phyloP scores from a whole-genome alignment of 2,113 vertebrate species.

The Pteropus alecto region DNA sequence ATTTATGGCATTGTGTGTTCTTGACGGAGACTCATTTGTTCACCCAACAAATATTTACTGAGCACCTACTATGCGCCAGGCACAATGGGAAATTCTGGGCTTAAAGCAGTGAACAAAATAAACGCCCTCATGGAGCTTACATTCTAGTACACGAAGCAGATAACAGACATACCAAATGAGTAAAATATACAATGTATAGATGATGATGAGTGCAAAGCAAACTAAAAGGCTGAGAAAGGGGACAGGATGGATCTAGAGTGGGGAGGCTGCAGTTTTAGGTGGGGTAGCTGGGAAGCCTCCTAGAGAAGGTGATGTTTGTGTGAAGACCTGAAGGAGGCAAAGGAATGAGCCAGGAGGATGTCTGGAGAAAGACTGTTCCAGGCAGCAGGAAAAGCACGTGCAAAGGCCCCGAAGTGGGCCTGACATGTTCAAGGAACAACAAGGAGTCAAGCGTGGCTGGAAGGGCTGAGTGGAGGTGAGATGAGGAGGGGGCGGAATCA shows the following conservation, averaged over 20 bases:
- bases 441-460: neutral
- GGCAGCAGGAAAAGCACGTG: neutral
- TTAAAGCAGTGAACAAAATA: neutral
- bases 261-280: neutral
- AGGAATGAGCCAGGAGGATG: neutral
- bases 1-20: neutral
- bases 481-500: neutral
- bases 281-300: neutral
- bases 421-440: neutral
- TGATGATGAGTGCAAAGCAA: neutral
- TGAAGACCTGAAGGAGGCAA: neutral
- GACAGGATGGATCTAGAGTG: too few species aligned
- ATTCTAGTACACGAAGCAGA: neutral
- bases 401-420: neutral
- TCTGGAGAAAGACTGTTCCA: neutral
- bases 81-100: neutral
- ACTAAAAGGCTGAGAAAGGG: neutral
- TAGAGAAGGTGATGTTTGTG: neutral
- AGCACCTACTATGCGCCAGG: neutral
- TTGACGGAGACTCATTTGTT: neutral
- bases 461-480: neutral
- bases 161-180: neutral
- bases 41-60: neutral
- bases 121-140: neutral
- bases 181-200: neutral